Percentiles rank a stretch among this genome's conserved stretches.
These are phyloP conservation scores for Thysanoteuthis rhombus DNA, from an alignment of 2,888 invertebrate species.

Conservation along the genomic window DNA sequence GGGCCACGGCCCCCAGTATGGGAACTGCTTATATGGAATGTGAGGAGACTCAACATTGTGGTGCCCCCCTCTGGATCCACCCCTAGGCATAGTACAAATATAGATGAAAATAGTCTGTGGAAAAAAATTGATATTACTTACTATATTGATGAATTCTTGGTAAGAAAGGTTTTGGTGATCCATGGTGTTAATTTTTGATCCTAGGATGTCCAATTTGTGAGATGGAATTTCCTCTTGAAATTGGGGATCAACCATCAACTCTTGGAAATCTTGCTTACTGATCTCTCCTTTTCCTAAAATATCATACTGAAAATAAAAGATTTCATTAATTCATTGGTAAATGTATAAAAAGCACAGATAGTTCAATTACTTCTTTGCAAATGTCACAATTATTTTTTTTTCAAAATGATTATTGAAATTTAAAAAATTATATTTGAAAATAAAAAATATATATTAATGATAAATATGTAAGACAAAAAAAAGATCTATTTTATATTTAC, in stretches of 20 bases:
- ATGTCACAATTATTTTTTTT: neutral
- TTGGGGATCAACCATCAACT: conserved; percentile 53
- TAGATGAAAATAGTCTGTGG: neutral
- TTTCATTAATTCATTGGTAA: neutral
- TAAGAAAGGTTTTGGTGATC: conserved; percentile 50
- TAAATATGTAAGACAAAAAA: too few relatives aligned
- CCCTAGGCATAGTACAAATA: neutral
- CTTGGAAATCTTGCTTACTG: conserved; percentile 50
- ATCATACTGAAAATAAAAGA: conserved; percentile 46
- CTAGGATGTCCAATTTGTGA: conserved; percentile 53
- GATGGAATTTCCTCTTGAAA: conserved; percentile 53
- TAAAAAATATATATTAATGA: too few relatives aligned
- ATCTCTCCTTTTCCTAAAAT: conserved; percentile 51
- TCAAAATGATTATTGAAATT: neutral
- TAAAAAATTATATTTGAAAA: too few relatives aligned
- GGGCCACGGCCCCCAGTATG: too few relatives aligned
- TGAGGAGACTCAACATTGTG: too few relatives aligned
- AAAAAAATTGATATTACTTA: conserved; percentile 41
- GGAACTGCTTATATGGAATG: too few relatives aligned
- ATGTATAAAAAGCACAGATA: neutral
- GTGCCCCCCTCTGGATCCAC: too few relatives aligned
- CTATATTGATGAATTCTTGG: conserved; percentile 60
- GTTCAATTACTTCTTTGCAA: neutral
- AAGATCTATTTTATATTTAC: too few relatives aligned
- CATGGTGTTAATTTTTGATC: conserved; percentile 52